Percentiles rank a stretch among this genome's conserved stretches.
Evolutionary conservation across 2,888 invertebrate species (phyloP).

Genomic region (Leptopilina syphax): DNA sequence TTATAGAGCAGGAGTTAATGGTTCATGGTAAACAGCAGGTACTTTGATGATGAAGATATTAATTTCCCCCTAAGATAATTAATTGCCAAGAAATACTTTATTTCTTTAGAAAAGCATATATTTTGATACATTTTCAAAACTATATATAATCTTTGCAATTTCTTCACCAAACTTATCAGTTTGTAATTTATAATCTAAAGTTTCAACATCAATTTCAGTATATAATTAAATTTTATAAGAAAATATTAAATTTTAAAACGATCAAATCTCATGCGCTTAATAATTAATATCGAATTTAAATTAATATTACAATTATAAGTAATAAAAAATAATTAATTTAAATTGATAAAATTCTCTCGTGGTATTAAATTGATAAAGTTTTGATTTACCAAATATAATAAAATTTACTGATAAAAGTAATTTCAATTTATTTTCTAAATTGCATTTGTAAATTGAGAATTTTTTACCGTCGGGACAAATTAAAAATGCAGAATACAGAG

Average conservation of each 20-base stretch:
- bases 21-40: constrained; percentile 8
- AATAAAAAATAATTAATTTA: too few relatives aligned
- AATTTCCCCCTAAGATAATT: constrained; percentile 24
- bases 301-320: too few relatives aligned
- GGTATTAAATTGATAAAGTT: too few relatives aligned
- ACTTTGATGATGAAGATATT: constrained; percentile 32
- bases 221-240: not conserved
- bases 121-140: not conserved
- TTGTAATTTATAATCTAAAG: constrained; percentile 25
- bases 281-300: too few relatives aligned
- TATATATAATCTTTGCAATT: not conserved
- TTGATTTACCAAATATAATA: too few relatives aligned
- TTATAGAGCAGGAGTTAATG: constrained; percentile 2
- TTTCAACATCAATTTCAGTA: constrained; percentile 8
- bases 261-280: too few relatives aligned
- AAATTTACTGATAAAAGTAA: too few relatives aligned
- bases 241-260: too few relatives aligned
- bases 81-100: constrained; percentile 18
- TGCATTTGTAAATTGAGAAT: not conserved
- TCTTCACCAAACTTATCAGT: not conserved
- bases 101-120: not conserved
- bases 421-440: not conserved
- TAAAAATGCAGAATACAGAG: not conserved
- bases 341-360: too few relatives aligned
- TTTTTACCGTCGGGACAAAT: not conserved